These are phyloP conservation scores for Microcebus griseorufus DNA, from an alignment of 2,113 vertebrate species.

Conservation along the genomic window DNA sequence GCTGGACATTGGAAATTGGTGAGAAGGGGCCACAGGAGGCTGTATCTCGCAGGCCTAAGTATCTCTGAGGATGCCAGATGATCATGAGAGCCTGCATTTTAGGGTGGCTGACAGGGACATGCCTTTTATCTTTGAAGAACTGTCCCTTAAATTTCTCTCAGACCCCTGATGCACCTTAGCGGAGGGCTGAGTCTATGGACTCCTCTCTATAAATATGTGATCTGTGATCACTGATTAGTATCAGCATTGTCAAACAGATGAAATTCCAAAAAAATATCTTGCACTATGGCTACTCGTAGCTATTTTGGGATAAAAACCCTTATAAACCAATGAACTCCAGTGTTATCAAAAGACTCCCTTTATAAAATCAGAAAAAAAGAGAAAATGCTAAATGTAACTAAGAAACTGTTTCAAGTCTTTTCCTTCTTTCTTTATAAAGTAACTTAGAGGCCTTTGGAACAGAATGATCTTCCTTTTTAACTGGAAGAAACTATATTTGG, in stretches of 20 bases:
- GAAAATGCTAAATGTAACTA: neutral
- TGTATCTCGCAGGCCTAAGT: neutral
- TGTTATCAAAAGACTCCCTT: conserved; percentile 9
- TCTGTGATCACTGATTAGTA: neutral
- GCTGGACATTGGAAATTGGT: neutral
- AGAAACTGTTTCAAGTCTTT: neutral
- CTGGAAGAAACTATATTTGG: conserved; percentile 13
- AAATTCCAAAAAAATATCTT: neutral
- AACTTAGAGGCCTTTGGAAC: conserved; percentile 1
- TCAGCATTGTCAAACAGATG: neutral
- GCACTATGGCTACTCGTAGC: neutral
- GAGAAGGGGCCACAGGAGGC: neutral
- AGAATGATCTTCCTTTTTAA: conserved; percentile 45
- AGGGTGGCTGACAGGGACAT: neutral
- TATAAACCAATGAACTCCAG: neutral
- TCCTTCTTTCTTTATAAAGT: neutral
- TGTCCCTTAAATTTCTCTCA: neutral
- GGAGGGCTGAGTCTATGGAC: neutral
- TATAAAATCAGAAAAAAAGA: neutral
- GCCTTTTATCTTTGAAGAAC: neutral
- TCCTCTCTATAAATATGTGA: neutral
- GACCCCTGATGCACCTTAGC: neutral
- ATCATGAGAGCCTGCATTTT: neutral
- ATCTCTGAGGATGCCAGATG: neutral
- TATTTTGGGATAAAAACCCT: neutral